Evolutionary conservation across 2,113 vertebrate species (phyloP), one percentile per base, ranked within the genome.

Genomic region (Dolichallabes microphthalmus): DNA sequence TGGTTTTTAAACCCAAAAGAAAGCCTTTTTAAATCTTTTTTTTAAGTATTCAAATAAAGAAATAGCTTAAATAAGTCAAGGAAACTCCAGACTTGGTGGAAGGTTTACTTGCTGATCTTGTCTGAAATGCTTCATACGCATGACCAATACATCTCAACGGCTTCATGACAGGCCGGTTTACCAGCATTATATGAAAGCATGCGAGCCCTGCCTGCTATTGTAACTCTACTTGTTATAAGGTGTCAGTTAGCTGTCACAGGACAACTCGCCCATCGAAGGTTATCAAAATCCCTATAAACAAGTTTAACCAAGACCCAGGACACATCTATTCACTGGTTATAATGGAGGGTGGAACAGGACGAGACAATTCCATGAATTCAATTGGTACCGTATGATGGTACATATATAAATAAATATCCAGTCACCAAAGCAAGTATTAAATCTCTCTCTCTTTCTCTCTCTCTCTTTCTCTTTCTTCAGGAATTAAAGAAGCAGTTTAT

Each of bases 1-100:
- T 53, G 22, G n/a, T 76, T 80, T 83, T 20, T 69, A 66, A 64
- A 77, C 63, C 80, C 52, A 45, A 78, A 15, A 39, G 73, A 50
- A 79, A 60, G 25, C 52, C 61, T 74, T 82, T 45, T 80, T 75
- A 50, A 73, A 45, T 52, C 32, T 27, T n/a, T 35, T 57, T 83
- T 9, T 68, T 27, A n/a, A 27, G 0, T 0, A 8, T 50, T 20
- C 55, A 10, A 78, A 80, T 53, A 50, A 83, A 35, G 39, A 81
- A 81, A 84, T 66, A 9, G 45, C 30, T n/a, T 0, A 71, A 53
- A n/a, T 58, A 66, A 27, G 22, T 60, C 0, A 13, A 60, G 11
- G 39, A 79, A 25, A 39, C 20, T 57, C 9, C 4, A 12, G 45
- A 1, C 45, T 30, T 52, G 53, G 19, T 27, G 45, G 6, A 69